Evolutionary conservation across 2,888 invertebrate genomes (phyloP).

Genomic region (Brassicogethes aeneus): DNA sequence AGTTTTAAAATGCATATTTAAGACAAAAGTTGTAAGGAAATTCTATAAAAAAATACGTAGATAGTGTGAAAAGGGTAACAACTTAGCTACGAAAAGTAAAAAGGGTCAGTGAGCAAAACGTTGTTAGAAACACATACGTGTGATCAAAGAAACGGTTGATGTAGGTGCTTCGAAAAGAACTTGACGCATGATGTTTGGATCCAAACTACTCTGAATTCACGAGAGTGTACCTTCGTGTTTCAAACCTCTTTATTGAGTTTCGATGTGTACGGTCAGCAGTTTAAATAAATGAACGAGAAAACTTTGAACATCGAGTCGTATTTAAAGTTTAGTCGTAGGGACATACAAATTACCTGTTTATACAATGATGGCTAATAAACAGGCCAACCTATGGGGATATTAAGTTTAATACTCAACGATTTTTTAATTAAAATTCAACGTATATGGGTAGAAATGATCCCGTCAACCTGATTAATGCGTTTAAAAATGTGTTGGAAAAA

Average conservation of each 20-base stretch:
- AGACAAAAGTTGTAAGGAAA: no score
- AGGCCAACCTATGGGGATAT: not conserved
- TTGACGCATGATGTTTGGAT: no score
- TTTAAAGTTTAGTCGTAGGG: constrained; percentile 28
- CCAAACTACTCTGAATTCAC: constrained; percentile 27
- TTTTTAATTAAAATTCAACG: not conserved
- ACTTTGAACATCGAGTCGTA: constrained; percentile 30
- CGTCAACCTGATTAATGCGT: not conserved
- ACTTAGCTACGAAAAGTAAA: no score
- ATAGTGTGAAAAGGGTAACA: no score
- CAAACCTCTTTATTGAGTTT: constrained; percentile 30
- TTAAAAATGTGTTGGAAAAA: no score
- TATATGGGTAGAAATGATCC: not conserved
- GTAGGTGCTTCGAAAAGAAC: no score
- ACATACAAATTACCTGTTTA: constrained; percentile 35
- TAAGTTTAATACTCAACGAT: not conserved
- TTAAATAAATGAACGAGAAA: constrained; percentile 31
- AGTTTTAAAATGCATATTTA: no score
- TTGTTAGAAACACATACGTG: no score
- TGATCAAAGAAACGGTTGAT: no score
- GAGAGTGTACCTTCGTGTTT: constrained; percentile 27
- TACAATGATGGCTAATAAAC: constrained; percentile 5
- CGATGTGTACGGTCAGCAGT: constrained; percentile 31
- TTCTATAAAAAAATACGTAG: no score
- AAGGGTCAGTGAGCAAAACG: no score